Conservation (phyloP, 2,113 vertebrate genomes). For the Tragelaphus strepsiceros region DNA sequence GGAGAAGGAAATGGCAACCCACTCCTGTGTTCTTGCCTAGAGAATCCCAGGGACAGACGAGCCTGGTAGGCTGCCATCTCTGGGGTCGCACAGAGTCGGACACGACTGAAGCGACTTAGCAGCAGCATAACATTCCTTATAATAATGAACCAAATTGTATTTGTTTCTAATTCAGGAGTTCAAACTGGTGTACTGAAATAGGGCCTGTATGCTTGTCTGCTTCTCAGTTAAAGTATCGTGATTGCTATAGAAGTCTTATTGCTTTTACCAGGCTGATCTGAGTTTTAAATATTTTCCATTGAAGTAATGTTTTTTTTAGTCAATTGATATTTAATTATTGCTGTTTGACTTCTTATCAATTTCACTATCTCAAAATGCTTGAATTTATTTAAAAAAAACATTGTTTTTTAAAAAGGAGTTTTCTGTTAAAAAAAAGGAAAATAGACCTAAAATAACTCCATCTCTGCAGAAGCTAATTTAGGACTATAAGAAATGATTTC, state of each 20-base stretch:
- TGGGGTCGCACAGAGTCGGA: no score
- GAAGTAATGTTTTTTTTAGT: neutral
- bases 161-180: neutral
- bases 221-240: neutral
- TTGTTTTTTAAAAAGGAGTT: neutral
- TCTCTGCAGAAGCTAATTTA: neutral
- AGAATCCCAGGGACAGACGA: no score
- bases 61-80: no score
- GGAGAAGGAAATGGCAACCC: no score
- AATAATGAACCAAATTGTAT: conserved; percentile 17
- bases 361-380: neutral
- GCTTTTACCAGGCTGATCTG: neutral
- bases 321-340: conserved; percentile 9
- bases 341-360: neutral
- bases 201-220: neutral
- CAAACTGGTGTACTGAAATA: neutral
- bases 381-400: neutral
- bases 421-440: neutral
- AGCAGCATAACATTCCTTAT: neutral
- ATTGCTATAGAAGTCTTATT: neutral
- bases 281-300: neutral
- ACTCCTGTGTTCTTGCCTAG: no score
- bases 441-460: neutral
- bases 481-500: neutral
- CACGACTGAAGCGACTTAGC: no score